Conservation (phyloP, 1,140 invertebrate genomes). For the Linepithema humile region DNA sequence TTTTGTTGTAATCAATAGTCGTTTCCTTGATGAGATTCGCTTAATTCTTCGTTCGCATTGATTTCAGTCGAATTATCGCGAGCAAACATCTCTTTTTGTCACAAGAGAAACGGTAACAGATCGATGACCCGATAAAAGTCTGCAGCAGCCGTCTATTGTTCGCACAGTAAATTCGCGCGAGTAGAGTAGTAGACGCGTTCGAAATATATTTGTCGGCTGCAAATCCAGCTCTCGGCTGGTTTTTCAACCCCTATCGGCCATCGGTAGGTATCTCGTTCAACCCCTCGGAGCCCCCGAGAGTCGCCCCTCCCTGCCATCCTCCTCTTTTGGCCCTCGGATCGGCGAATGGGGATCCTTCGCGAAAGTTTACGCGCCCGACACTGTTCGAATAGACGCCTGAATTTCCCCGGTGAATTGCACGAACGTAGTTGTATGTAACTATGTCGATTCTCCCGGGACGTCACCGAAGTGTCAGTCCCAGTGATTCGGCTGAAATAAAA, state of each 20-base stretch:
- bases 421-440: slow-evolving; percentile 68
- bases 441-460: slow-evolving; percentile 60
- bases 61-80: slow-evolving; percentile 12
- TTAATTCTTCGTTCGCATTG: not conserved
- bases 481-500: slow-evolving; percentile 69
- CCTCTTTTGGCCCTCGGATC: slow-evolving; percentile 58
- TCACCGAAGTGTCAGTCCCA: slow-evolving; percentile 69
- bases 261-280: slow-evolving; percentile 58
- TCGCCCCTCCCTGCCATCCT: slow-evolving; percentile 40
- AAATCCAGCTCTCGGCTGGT: slow-evolving; percentile 57
- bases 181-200: slow-evolving; percentile 12
- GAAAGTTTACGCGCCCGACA: slow-evolving; percentile 74
- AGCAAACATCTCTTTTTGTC: not conserved
- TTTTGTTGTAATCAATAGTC: too few species aligned
- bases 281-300: slow-evolving; percentile 50
- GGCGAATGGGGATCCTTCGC: slow-evolving; percentile 65
- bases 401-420: slow-evolving; percentile 73
- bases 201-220: slow-evolving; percentile 64
- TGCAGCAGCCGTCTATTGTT: slow-evolving; percentile 24
- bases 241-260: slow-evolving; percentile 60
- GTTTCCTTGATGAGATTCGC: too few species aligned
- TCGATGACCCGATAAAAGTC: slow-evolving; percentile 32
- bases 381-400: slow-evolving; percentile 68
- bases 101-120: not conserved
- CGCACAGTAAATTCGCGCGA: slow-evolving; percentile 40